Base-by-base conservation (phyloP, 2,888 invertebrate species). In the Helobdella robusta region DNA sequence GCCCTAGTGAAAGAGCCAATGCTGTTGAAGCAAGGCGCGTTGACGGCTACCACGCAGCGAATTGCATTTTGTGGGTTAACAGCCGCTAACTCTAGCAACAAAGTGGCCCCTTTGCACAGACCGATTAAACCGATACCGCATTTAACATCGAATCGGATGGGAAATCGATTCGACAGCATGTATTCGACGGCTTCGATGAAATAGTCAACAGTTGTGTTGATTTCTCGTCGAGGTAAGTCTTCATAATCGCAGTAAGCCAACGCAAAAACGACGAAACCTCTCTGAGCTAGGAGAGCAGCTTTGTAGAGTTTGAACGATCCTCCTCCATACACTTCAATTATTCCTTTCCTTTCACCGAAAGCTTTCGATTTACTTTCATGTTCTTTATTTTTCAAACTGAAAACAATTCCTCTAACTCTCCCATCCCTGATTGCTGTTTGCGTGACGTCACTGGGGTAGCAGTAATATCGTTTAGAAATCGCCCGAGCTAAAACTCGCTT, bases 241-340 rank as follows among this genome's bases (percentile, higher is more conserved):
- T 40, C 44, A n/a, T 40, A 40, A n/a, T 40, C n/a, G n/a, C 44
- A 40, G n/a, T 40, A 40, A 40, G 44, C 44, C 44, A 40, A 40
- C 11, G 11, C n/a, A n/a, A 40, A n/a, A 40, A 40, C 44, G 11
- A 40, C n/a, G n/a, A 15, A 40, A 40, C 44, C 44, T n/a, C n/a
- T 40, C n/a, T 40, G 44, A 40, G 44, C 44, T 40, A 40, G n/a
- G 11, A 40, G 44, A 40, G 44, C 44, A n/a, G 44, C 44, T 15
- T n/a, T 11, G n/a, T 40, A n/a, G 44, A 15, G 11, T 40, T 40
- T 40, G 44, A 40, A 40, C 11, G 11, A 15, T 40, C 44, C 44
- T 11, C 44, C 44, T 15, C 44, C 44, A 40, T 40, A 40, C n/a
- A 40, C n/a, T 40, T 40, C 44, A n/a, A 40, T 40, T 15, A 40